These are phyloP conservation scores for Dynastes hyllus DNA, from an alignment of 2,888 invertebrate species.

Conservation along the genomic window DNA sequence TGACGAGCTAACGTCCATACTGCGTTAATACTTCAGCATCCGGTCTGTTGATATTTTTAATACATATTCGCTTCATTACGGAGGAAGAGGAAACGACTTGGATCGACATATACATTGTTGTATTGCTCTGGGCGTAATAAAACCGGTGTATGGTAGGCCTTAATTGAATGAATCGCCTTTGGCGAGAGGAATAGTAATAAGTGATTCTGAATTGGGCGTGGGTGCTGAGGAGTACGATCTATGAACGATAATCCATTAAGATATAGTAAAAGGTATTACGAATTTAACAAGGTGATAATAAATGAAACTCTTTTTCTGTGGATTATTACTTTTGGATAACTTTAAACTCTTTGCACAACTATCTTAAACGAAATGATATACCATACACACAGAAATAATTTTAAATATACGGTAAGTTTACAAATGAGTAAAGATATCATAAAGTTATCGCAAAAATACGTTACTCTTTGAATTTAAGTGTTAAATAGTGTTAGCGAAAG, in stretches of 20 bases:
- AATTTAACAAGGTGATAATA: too few relatives aligned
- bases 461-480: too few relatives aligned
- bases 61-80: constrained; percentile 1
- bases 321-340: too few relatives aligned
- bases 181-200: too few relatives aligned
- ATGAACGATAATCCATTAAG: too few relatives aligned
- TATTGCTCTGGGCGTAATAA: neutral
- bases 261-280: neutral
- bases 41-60: constrained; percentile 20
- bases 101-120: neutral
- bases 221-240: neutral
- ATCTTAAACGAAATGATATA: too few relatives aligned
- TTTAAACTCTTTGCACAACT: too few relatives aligned
- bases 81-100: constrained; percentile 7
- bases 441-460: too few relatives aligned
- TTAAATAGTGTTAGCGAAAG: too few relatives aligned
- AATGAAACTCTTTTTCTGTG: neutral
- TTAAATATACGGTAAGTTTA: too few relatives aligned
- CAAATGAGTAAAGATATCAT: too few relatives aligned
- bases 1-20: constrained; percentile 24
- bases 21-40: constrained; percentile 3
- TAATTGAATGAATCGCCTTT: neutral
- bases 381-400: too few relatives aligned
- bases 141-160: neutral
- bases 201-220: neutral